Percentiles rank a stretch among this genome's conserved stretches.
phyloP scores from a whole-genome alignment of 2,113 vertebrate species.

The Pelobates fuscus region DNA sequence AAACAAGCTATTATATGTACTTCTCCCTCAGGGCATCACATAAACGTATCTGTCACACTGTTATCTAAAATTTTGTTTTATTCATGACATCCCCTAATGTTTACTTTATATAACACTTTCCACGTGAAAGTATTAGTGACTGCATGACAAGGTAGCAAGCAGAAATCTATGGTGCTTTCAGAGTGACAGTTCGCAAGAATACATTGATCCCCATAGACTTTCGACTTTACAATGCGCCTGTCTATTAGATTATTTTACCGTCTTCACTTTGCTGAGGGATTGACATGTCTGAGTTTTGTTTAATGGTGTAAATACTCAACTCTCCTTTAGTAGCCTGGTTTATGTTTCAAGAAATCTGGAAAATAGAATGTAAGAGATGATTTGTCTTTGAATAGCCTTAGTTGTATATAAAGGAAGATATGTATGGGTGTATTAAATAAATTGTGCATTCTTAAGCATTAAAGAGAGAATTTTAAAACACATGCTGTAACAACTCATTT shows the following conservation, averaged over 20 bases:
- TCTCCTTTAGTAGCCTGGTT: neutral
- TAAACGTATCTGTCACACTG: neutral
- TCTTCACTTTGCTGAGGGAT: neutral
- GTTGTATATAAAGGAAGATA: no score
- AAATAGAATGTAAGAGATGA: no score
- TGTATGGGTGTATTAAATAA: no score
- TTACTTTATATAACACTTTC: neutral
- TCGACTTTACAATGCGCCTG: neutral
- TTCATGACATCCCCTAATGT: neutral
- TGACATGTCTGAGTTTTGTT: neutral
- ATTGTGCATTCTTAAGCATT: no score
- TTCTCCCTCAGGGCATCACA: neutral
- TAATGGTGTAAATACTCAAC: neutral
- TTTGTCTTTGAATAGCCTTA: no score
- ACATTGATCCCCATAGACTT: constrained; percentile 13
- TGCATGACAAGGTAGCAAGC: neutral
- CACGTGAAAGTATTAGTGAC: constrained; percentile 3
- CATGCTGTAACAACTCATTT: no score
- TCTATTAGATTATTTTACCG: neutral
- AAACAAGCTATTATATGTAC: neutral
- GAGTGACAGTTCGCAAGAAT: constrained; percentile 4
- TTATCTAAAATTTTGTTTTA: constrained; percentile 1
- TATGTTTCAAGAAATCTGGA: neutral
- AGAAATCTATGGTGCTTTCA: neutral
- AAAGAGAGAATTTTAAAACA: no score